phyloP scores from a whole-genome alignment of 2,888 invertebrate species.

The Sinhomidia bicolor region DNA sequence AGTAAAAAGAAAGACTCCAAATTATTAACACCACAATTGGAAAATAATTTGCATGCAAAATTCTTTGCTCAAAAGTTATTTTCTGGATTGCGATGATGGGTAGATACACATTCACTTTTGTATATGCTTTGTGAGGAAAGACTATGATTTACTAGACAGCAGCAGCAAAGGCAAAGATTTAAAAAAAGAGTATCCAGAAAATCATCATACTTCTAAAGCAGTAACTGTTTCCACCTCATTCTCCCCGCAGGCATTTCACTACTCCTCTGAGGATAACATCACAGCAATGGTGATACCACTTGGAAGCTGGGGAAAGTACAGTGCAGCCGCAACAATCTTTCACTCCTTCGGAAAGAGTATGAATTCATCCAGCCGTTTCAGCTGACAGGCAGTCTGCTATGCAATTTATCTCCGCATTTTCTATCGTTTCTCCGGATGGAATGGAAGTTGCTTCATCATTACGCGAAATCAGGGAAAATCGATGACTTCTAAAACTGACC shows the following conservation, averaged over 20 bases:
- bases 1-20: too few relatives aligned
- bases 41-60: too few relatives aligned
- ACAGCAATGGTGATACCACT: constrained; percentile 83
- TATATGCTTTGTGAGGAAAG: neutral
- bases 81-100: too few relatives aligned
- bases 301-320: constrained; percentile 83
- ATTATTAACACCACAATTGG: too few relatives aligned
- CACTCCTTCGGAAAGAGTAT: constrained; percentile 79
- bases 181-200: neutral
- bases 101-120: too few relatives aligned
- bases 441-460: constrained; percentile 21
- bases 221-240: constrained; percentile 25
- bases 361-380: constrained; percentile 75
- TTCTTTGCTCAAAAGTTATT: too few relatives aligned
- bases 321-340: constrained; percentile 78
- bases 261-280: constrained; percentile 83
- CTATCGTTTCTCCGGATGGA: constrained; percentile 22
- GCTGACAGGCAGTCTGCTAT: constrained; percentile 8
- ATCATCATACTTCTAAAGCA: neutral
- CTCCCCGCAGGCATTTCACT: constrained; percentile 82
- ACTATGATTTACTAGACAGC: neutral
- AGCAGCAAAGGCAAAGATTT: neutral
- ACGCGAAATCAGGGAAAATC: constrained; percentile 48
- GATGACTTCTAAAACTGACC: constrained; percentile 53
- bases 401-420: neutral